Conservation (phyloP, 35 echinoderm and acorn worm genomes). For the Anneissia japonica region DNA sequence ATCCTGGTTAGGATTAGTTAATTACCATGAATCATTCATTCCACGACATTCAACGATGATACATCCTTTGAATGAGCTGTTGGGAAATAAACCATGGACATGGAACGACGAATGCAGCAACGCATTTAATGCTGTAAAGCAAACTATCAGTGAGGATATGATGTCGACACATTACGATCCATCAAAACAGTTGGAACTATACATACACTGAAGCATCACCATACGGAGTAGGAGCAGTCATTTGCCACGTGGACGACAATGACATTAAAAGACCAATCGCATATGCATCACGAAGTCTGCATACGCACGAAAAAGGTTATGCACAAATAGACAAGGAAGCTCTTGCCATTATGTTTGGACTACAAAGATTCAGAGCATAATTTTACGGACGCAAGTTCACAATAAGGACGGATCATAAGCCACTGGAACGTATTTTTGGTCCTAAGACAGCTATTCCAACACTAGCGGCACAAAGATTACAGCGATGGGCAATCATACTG, state of each 20-base stretch:
- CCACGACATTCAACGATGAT: conserved; percentile 6
- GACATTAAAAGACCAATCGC: neutral
- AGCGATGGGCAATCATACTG: conserved; percentile 24
- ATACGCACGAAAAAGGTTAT: neutral
- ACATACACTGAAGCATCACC: neutral
- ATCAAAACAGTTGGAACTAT: neutral
- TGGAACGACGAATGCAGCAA: neutral
- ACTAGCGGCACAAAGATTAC: conserved; percentile 25
- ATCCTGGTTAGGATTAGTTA: conserved; percentile 34
- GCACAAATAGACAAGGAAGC: conserved; percentile 28
- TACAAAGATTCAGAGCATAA: too few species aligned
- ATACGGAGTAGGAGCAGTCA: conserved; percentile 14
- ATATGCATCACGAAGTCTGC: neutral
- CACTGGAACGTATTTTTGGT: conserved; percentile 7
- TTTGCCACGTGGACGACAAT: neutral
- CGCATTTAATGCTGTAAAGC: neutral
- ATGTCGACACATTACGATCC: neutral
- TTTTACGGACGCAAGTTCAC: too few species aligned
- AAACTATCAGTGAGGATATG: neutral
- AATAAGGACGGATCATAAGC: conserved; percentile 1
- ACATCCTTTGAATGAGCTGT: conserved; percentile 22
- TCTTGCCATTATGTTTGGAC: conserved; percentile 41
- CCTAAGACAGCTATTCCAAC: conserved; percentile 15
- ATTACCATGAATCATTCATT: neutral
- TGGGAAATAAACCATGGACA: neutral